Conservation (phyloP, 2,888 invertebrate species). For the Drosophila atripex region DNA sequence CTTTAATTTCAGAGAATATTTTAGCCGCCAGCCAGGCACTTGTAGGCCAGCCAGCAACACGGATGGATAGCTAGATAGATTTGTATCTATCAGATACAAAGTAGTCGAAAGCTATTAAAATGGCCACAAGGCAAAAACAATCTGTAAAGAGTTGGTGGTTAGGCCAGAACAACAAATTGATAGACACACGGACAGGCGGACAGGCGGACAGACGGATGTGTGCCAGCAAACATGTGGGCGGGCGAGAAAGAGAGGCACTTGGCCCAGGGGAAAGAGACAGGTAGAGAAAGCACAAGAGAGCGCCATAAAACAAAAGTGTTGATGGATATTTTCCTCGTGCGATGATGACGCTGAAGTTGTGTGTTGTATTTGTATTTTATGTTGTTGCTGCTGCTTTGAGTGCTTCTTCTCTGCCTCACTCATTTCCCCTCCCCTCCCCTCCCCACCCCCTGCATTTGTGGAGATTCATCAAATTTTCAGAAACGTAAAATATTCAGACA, state of each 20-base stretch:
- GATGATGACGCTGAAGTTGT: constrained; percentile 69
- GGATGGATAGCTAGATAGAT: constrained; percentile 12
- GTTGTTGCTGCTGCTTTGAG: constrained; percentile 48
- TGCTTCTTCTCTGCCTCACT: constrained; percentile 40
- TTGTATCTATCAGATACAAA: constrained; percentile 75
- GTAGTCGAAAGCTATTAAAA: constrained; percentile 73
- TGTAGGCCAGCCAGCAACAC: constrained; percentile 42
- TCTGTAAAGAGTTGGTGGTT: constrained; percentile 58
- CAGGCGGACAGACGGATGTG: constrained; percentile 62
- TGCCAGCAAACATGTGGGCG: constrained; percentile 68
- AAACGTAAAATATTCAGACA: constrained; percentile 66
- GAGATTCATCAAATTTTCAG: constrained; percentile 80
- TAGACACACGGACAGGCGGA: constrained; percentile 52
- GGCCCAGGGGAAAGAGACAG: background rate
- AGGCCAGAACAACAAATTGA: constrained; percentile 77
- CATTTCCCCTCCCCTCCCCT: constrained; percentile 3
- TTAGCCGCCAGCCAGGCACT: constrained; percentile 19
- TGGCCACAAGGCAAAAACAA: constrained; percentile 73
- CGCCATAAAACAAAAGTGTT: constrained; percentile 78
- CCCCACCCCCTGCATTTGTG: constrained; percentile 61
- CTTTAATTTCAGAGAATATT: background rate
- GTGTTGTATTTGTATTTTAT: constrained; percentile 8
- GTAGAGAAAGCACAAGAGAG: constrained; percentile 23
- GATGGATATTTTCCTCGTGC: constrained; percentile 79
- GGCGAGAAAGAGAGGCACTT: background rate